Evolutionary conservation across 1,140 invertebrate species (phyloP).

Genomic region (Anastrepha ludens): DNA sequence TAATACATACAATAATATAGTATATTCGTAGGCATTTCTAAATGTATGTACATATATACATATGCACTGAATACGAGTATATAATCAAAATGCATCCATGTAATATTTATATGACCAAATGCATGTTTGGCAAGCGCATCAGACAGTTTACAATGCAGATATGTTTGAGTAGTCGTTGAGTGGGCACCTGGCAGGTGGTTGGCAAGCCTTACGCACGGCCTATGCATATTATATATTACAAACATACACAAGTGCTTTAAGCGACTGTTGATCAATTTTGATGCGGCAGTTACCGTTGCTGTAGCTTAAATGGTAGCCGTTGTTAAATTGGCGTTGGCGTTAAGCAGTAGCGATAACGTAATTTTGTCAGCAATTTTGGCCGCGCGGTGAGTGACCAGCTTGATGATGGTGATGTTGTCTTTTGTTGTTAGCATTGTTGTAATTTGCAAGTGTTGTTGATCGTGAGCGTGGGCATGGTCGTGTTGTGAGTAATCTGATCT

Average conservation of each 20-base stretch:
- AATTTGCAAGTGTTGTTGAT: slow-evolving; percentile 38
- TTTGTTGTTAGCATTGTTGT: slow-evolving; percentile 35
- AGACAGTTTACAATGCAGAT: no score
- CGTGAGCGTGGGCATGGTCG: slow-evolving; percentile 20
- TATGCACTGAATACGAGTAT: no score
- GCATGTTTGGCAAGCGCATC: no score
- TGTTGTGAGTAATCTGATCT: slow-evolving; percentile 1
- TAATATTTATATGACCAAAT: no score
- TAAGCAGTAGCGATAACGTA: neutral
- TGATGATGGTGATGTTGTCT: slow-evolving; percentile 34
- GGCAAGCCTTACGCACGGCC: neutral
- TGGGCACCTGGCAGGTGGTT: neutral
- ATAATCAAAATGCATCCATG: no score
- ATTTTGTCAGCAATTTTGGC: neutral
- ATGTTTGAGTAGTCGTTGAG: no score
- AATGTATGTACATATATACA: no score
- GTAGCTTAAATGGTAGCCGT: neutral
- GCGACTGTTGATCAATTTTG: neutral
- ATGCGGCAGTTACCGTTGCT: neutral
- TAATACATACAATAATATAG: neutral
- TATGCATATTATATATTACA: neutral
- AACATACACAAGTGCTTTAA: neutral
- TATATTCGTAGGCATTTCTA: no score
- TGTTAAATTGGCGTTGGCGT: neutral
- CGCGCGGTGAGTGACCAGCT: neutral